Conservation (phyloP, 1,140 invertebrate species). For the Anastrepha obliqua region DNA sequence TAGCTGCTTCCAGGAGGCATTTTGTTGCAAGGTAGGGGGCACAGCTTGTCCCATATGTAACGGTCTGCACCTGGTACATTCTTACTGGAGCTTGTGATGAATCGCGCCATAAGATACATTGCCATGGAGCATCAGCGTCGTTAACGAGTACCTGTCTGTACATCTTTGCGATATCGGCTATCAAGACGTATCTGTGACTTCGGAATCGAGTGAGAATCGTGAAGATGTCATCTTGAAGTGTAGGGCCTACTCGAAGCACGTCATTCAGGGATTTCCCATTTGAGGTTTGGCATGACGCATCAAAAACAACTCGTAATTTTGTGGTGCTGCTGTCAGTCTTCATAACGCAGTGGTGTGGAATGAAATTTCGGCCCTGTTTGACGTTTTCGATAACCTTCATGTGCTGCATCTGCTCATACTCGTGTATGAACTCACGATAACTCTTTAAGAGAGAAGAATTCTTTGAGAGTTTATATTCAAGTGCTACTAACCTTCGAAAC, state of each 20-base stretch:
- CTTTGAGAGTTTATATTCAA: background rate
- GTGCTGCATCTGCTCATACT: background rate
- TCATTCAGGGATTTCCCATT: too few relatives aligned
- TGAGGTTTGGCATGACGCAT: too few relatives aligned
- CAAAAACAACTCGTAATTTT: too few relatives aligned
- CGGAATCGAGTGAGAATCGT: too few relatives aligned
- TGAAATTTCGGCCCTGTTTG: background rate
- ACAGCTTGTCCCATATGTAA: background rate
- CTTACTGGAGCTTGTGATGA: background rate
- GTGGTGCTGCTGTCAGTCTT: too few relatives aligned
- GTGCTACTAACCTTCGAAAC: background rate
- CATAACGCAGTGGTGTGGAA: too few relatives aligned
- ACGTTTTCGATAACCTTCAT: background rate
- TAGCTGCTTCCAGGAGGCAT: background rate
- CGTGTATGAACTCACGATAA: background rate
- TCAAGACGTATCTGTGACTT: background rate
- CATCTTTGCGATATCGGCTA: conserved; percentile 5
- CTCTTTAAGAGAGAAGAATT: background rate
- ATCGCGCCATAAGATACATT: conserved; percentile 24
- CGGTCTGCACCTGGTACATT: background rate
- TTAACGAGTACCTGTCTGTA: conserved; percentile 8
- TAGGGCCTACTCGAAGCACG: too few relatives aligned
- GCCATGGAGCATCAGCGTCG: background rate
- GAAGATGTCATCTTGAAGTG: too few relatives aligned
- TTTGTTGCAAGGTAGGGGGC: conserved; percentile 1